Percentiles rank a stretch among this genome's conserved stretches.
Conservation (phyloP, 2,113 vertebrate genomes). For the Hyaena hyaena region DNA sequence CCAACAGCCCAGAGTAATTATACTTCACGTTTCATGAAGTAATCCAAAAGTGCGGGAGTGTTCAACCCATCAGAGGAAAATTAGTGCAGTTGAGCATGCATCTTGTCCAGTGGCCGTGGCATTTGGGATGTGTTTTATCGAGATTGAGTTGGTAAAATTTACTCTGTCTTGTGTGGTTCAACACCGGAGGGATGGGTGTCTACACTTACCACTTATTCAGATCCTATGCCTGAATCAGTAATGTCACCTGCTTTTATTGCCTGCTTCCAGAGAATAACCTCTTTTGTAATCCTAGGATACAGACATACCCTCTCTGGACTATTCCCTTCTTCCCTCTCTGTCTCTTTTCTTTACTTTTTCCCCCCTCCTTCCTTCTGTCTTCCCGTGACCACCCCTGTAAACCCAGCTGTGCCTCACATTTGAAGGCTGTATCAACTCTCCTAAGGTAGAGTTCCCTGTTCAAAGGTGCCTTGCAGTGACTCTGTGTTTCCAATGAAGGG, state of each 20-base stretch:
- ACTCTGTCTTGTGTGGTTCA: not conserved
- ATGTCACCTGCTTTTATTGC: not conserved
- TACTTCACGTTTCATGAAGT: not conserved
- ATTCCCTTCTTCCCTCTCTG: not conserved
- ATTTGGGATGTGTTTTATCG: conserved; percentile 36
- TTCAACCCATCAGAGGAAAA: not conserved
- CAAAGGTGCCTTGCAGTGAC: not conserved
- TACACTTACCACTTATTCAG: not conserved
- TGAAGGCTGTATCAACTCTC: not conserved
- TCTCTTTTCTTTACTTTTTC: not conserved
- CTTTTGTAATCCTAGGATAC: not conserved
- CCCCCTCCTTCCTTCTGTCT: not conserved
- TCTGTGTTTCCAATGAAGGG: not conserved
- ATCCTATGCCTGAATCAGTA: not conserved
- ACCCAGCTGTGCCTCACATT: not conserved
- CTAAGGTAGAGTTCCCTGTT: not conserved
- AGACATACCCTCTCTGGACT: not conserved
- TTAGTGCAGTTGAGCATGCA: not conserved
- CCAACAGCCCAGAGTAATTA: not conserved
- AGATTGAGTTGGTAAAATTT: not conserved
- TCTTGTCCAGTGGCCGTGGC: not conserved
- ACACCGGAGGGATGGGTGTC: not conserved
- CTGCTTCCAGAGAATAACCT: not conserved
- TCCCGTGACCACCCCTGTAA: not conserved
- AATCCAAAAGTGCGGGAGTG: not conserved